A percentile compares a stretch with the other conserved stretches of the same genome.
Conservation (phyloP, 2,113 vertebrate genomes). For the Herpetotheres cachinnans region DNA sequence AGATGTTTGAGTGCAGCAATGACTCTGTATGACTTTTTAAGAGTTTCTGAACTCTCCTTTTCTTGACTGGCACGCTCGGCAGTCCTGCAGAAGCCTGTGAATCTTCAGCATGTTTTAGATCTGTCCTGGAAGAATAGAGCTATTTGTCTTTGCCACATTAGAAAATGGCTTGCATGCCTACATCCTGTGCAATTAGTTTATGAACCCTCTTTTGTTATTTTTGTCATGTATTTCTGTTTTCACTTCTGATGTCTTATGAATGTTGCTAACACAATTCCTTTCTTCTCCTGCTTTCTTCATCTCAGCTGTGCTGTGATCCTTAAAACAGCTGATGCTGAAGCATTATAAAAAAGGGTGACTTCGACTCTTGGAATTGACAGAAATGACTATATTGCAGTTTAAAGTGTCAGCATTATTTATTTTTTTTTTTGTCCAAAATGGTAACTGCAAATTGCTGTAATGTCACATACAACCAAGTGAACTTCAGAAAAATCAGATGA, state of each 20-base stretch:
- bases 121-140: conserved; percentile 44
- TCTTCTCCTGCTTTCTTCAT: conserved; percentile 23
- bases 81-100: conserved; percentile 12
- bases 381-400: background rate
- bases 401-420: background rate
- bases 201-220: conserved; percentile 54
- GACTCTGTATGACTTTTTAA: background rate
- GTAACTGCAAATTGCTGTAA: background rate
- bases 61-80: background rate
- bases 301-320: background rate
- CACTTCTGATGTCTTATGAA: conserved; percentile 39
- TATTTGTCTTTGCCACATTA: conserved; percentile 55
- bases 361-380: background rate
- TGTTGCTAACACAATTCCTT: conserved; percentile 33
- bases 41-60: background rate
- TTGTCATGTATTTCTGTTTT: conserved; percentile 61
- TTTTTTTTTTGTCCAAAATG: background rate
- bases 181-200: conserved; percentile 53
- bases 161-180: conserved; percentile 51
- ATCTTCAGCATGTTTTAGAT: conserved; percentile 47
- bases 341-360: background rate
- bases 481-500: background rate
- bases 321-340: conserved; percentile 27
- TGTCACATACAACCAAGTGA: background rate
- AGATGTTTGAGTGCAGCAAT: background rate